Conservation (phyloP, 23 tunicate genomes). For the Trididemnum nubilum region DNA sequence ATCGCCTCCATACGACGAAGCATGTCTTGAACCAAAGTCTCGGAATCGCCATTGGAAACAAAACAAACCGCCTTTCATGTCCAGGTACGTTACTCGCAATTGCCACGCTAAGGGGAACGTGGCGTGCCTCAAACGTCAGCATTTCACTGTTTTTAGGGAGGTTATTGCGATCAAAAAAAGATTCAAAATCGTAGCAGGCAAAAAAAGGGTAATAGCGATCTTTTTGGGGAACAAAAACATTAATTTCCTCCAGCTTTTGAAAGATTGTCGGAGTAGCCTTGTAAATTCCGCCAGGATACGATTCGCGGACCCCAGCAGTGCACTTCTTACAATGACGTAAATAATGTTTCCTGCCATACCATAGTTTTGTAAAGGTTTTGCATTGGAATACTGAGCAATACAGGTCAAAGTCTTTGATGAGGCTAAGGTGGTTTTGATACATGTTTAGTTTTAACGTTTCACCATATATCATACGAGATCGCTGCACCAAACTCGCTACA, state of each 20-base stretch:
- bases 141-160: background rate
- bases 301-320: too few species aligned
- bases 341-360: too few species aligned
- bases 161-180: background rate
- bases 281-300: background rate
- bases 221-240: background rate
- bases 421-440: too few species aligned
- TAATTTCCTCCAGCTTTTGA: background rate
- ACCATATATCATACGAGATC: too few species aligned
- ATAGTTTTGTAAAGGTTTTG: too few species aligned
- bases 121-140: background rate
- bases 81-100: background rate
- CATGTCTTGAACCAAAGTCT: background rate
- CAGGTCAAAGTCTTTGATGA: too few species aligned
- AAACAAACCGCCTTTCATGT: background rate
- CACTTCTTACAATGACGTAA: too few species aligned
- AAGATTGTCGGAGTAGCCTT: background rate
- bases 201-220: background rate
- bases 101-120: background rate
- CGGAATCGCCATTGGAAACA: background rate
- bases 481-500: too few species aligned
- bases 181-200: background rate
- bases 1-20: background rate
- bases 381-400: too few species aligned
- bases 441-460: too few species aligned